Percentiles rank a stretch among this genome's conserved stretches.
These are phyloP conservation scores for Plebejus argus DNA, from an alignment of 2,888 invertebrate species.

Conservation along the genomic window DNA sequence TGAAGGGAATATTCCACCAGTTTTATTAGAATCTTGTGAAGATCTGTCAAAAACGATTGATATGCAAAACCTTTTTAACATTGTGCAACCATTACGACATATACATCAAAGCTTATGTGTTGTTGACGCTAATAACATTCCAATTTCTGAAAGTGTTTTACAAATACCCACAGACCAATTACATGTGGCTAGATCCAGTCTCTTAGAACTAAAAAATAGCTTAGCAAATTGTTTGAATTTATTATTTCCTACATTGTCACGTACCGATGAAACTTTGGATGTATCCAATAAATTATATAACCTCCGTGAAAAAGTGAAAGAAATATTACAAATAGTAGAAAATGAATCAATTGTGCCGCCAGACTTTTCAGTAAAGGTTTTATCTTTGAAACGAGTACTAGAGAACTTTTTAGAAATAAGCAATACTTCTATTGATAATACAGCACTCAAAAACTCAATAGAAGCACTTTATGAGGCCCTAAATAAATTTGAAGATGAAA, in stretches of 20 bases:
- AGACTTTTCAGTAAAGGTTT: slow-evolving; percentile 42
- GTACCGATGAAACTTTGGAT: slow-evolving; percentile 58
- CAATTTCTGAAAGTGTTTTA: slow-evolving; percentile 65
- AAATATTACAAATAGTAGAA: slow-evolving; percentile 53
- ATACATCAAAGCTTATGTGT: slow-evolving; percentile 63
- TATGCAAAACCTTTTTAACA: slow-evolving; percentile 55
- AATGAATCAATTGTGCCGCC: slow-evolving; percentile 37
- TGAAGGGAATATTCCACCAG: slow-evolving; percentile 64
- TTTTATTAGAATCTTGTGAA: slow-evolving; percentile 58
- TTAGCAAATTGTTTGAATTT: slow-evolving; percentile 59
- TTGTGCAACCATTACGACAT: slow-evolving; percentile 68
- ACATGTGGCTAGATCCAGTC: slow-evolving; percentile 58
- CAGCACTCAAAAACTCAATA: slow-evolving; percentile 56
- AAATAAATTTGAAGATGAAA: slow-evolving; percentile 59
- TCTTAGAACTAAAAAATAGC: slow-evolving; percentile 61
- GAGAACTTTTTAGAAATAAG: slow-evolving; percentile 57
- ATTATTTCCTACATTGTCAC: slow-evolving; percentile 59
- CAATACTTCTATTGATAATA: slow-evolving; percentile 55
- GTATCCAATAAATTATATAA: slow-evolving; percentile 60
- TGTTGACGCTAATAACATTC: slow-evolving; percentile 64
- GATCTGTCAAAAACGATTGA: slow-evolving; percentile 51
- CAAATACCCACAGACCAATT: slow-evolving; percentile 61
- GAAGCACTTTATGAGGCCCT: slow-evolving; percentile 62
- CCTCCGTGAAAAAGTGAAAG: slow-evolving; percentile 57
- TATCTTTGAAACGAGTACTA: slow-evolving; percentile 51